These are phyloP conservation scores for Hippocampus kuda DNA, from an alignment of 2,797 vertebrate genomes.

Conservation along the genomic window DNA sequence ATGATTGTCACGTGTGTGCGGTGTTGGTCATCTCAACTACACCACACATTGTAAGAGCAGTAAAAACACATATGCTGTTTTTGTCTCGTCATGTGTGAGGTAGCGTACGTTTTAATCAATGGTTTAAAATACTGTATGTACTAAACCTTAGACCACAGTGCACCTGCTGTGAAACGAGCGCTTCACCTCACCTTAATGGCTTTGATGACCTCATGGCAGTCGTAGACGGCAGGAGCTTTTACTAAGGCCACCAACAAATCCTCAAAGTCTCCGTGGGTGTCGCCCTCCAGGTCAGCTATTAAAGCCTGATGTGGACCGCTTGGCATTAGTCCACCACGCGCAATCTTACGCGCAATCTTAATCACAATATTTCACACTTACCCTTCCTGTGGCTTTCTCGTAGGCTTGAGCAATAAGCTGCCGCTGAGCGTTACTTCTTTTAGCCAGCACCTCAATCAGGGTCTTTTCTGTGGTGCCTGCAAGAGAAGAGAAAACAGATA, in stretches of 20 bases:
- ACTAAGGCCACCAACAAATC: conserved; percentile 70
- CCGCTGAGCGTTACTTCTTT: conserved; percentile 72
- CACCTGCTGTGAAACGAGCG: background rate
- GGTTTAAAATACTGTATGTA: too few relatives aligned
- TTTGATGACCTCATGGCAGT: conserved; percentile 70
- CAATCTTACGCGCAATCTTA: too few relatives aligned
- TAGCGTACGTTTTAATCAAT: background rate
- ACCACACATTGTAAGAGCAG: too few relatives aligned
- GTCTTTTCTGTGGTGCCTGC: conserved; percentile 75
- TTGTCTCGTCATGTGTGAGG: background rate
- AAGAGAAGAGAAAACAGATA: conserved; percentile 1
- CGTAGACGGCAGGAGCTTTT: conserved; percentile 64
- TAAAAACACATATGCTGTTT: too few relatives aligned
- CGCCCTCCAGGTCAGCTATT: conserved; percentile 71
- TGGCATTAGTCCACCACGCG: background rate
- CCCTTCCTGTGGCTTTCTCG: conserved; percentile 64
- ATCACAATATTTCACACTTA: conserved; percentile 32
- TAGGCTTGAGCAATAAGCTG: conserved; percentile 71
- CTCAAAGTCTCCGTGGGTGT: conserved; percentile 78
- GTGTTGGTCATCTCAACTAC: too few relatives aligned
- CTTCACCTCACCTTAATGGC: conserved; percentile 71
- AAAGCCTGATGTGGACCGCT: conserved; percentile 45
- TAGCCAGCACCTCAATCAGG: conserved; percentile 70
- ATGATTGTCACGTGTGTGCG: too few relatives aligned
- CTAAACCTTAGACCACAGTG: too few relatives aligned